Conservation (phyloP, 1,140 invertebrate genomes). For the Euura saliciscinereae region DNA sequence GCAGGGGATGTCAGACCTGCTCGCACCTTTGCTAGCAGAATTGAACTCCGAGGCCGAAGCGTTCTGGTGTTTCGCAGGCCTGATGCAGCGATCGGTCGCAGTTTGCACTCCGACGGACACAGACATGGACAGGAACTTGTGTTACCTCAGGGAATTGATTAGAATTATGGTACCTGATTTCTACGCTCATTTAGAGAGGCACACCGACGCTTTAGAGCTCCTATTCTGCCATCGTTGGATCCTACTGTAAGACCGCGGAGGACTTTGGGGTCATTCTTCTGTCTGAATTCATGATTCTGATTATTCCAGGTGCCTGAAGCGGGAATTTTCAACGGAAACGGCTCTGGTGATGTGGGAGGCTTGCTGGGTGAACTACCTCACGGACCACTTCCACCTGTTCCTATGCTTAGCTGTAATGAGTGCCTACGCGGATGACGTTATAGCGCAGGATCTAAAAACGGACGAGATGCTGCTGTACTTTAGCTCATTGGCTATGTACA, state of each 20-base stretch:
- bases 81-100: constrained; percentile 91
- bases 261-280: constrained; percentile 12
- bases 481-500: constrained; percentile 93
- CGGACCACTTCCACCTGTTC: constrained; percentile 92
- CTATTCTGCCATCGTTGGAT: constrained; percentile 95
- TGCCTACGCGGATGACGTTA: constrained; percentile 91
- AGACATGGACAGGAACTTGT: constrained; percentile 92
- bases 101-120: constrained; percentile 91
- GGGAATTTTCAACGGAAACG: constrained; percentile 87
- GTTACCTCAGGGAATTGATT: constrained; percentile 85
- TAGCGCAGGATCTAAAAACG: constrained; percentile 85
- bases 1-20: constrained; percentile 91
- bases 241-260: constrained; percentile 70
- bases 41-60: constrained; percentile 88
- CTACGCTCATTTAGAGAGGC: constrained; percentile 81
- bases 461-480: constrained; percentile 96
- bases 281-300: constrained; percentile 14
- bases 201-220: constrained; percentile 85
- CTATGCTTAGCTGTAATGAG: constrained; percentile 89
- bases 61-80: constrained; percentile 93
- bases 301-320: constrained; percentile 76
- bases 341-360: constrained; percentile 92
- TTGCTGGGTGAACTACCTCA: constrained; percentile 93
- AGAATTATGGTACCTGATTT: constrained; percentile 87
- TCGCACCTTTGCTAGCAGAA: constrained; percentile 87